Conservation (phyloP, 92 coral and sea anemone species). For the Bergia sp. region DNA sequence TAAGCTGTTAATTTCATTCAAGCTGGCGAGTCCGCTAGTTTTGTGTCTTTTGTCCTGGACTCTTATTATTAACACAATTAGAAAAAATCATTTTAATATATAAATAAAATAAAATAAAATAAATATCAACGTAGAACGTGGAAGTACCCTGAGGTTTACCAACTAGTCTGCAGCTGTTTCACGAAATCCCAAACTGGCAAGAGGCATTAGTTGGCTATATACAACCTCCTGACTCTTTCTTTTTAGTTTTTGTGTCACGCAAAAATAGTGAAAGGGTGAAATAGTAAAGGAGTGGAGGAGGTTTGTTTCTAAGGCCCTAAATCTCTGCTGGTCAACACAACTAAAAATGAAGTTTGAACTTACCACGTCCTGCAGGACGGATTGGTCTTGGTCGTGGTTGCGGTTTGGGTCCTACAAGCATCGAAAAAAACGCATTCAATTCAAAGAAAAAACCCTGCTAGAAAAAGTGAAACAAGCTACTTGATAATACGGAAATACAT, state of each 20-base stretch:
- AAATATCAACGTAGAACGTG: no score
- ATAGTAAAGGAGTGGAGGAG: neutral
- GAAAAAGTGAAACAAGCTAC: neutral
- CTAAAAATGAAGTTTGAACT: neutral
- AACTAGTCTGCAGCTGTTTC: no score
- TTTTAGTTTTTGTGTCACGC: neutral
- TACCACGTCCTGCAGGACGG: constrained; percentile 30
- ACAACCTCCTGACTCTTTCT: neutral
- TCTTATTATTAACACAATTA: no score
- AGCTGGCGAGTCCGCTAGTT: neutral
- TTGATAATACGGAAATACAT: neutral
- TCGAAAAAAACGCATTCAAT: neutral
- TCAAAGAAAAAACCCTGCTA: neutral
- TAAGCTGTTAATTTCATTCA: neutral
- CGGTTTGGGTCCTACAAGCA: constrained; percentile 29
- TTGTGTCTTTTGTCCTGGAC: neutral
- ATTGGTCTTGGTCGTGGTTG: neutral
- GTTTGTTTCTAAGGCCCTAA: no score
- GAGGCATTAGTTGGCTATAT: no score
- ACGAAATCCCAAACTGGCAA: no score
- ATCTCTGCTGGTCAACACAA: no score
- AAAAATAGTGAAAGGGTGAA: neutral
- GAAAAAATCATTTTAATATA: no score
- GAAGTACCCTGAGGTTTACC: no score
- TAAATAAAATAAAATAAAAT: no score